Base-by-base conservation (phyloP, 2,113 vertebrate genomes). In the Rhinoderma darwinii region DNA sequence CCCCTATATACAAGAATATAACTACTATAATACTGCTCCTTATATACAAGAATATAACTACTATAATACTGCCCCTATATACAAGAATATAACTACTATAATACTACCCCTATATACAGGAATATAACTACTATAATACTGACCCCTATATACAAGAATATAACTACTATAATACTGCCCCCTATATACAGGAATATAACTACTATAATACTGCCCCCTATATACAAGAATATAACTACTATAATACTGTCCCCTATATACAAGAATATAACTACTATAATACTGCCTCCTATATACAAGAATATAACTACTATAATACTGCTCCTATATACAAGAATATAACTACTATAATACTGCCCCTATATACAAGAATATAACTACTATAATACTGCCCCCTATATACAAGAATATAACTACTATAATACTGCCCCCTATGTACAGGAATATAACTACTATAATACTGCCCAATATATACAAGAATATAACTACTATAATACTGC, bases 51-150 rank as follows among this genome's bases (percentile, higher is more conserved):
- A 68, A 68, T 68, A 68, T 35, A 66, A 35, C 32, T 68, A 66
- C 61, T 66, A 66, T 66, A 66, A 32, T 66, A 66, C 61, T 66
- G 61, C 61, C 5, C 61, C 14, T 66, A 66, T 66, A 11, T 66
- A 66, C 61, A 66, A 32, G 61, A 66, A 66, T 66, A 66, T 66
- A 66, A 68, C 61, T 68, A 68, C 66, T 68, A 66, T 68, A 68
- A 68, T 68, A 68, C 66, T 66, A 17, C 32, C 25, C 68, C 68
- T 72, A 72, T 72, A 17, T 72, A 39, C 68, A 39, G 4, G 66
- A 39, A 39, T 39, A 72, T 72, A 72, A 72, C 68, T 72, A 25
- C 68, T 72, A 72, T 72, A 70, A 72, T 72, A 72, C 68, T 72
- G 68, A 35, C 63, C 10, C 68, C 68, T 72, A 39, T 72, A 7